Percentiles rank a stretch among this genome's conserved stretches.
phyloP scores from a whole-genome alignment of 2,797 vertebrate genomes.

The Erethizon dorsatum region DNA sequence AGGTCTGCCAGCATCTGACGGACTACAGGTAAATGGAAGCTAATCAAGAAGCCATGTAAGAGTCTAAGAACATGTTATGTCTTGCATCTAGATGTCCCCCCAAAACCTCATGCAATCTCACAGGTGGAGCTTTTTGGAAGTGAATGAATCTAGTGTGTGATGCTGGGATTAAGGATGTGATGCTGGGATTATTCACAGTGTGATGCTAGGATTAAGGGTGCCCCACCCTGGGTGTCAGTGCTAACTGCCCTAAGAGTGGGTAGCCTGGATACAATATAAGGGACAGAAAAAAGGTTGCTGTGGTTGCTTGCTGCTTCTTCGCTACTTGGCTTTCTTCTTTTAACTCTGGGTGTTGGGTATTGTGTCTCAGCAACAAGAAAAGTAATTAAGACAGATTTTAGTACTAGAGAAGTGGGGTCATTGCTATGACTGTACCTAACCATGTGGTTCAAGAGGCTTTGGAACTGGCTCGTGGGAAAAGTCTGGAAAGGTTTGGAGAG shows the following conservation, averaged over 20 bases:
- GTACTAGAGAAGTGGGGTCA: background rate
- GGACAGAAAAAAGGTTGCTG: background rate
- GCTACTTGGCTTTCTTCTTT: background rate
- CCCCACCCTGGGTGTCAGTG: background rate
- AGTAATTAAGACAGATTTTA: background rate
- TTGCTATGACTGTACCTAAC: background rate
- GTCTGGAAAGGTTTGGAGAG: background rate
- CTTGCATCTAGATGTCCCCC: background rate
- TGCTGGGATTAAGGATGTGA: background rate
- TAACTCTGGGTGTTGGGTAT: background rate
- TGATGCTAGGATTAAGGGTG: background rate
- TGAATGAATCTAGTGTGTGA: background rate
- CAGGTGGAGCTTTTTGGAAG: too few relatives aligned
- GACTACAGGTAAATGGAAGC: background rate
- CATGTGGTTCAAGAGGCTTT: background rate
- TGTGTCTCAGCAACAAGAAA: background rate
- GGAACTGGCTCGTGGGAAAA: background rate
- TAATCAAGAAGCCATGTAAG: background rate
- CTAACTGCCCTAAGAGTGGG: background rate
- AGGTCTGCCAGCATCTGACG: background rate
- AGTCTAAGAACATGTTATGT: background rate
- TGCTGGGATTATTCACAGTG: background rate
- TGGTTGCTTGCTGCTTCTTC: background rate
- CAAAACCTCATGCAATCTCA: background rate
- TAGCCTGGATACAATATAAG: background rate